Conservation (phyloP, 2,888 invertebrate genomes). For the Hesperia comma region DNA sequence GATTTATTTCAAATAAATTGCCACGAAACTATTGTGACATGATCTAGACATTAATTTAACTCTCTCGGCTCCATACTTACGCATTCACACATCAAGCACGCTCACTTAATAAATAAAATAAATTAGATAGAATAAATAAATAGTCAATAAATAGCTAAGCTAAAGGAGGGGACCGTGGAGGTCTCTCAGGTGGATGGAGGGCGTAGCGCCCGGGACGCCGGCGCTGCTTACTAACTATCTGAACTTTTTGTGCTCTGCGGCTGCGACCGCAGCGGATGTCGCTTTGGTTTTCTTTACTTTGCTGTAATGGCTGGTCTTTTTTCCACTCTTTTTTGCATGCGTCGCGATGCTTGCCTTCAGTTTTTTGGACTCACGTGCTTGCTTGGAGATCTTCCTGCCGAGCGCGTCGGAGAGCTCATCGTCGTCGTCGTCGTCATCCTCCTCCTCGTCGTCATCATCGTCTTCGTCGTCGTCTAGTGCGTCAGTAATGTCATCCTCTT, state of each 20-base stretch:
- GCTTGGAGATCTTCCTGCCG: constrained; percentile 74
- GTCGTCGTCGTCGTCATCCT: constrained; percentile 86
- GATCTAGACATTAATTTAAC: constrained; percentile 85
- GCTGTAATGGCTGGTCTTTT: constrained; percentile 77
- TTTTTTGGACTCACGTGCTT: constrained; percentile 95
- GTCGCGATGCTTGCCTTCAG: constrained; percentile 73
- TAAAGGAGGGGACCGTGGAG: constrained; percentile 77
- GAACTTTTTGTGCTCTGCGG: constrained; percentile 82
- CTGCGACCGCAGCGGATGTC: constrained; percentile 73
- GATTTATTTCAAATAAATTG: constrained; percentile 83
- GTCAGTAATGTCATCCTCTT: constrained; percentile 82
- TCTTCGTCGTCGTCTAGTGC: constrained; percentile 86
- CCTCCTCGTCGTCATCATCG: constrained; percentile 87
- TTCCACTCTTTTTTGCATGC: constrained; percentile 76
- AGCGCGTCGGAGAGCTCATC: constrained; percentile 87
- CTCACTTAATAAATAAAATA: constrained; percentile 86
- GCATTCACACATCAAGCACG: constrained; percentile 80
- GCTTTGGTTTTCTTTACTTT: constrained; percentile 83
- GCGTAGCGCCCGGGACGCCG: constrained; percentile 63
- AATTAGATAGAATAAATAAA: constrained; percentile 84
- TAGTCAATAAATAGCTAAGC: constrained; percentile 84
- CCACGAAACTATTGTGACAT: constrained; percentile 84
- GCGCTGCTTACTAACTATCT: constrained; percentile 76
- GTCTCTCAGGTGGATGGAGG: constrained; percentile 77
- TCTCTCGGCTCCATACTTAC: constrained; percentile 78